A percentile compares a stretch with the other conserved stretches of the same genome.
These are phyloP conservation scores for Amphimedon queenslandica DNA, from an alignment of 37 sponge, comb jelly and placozoan genomes.

Conservation along the genomic window DNA sequence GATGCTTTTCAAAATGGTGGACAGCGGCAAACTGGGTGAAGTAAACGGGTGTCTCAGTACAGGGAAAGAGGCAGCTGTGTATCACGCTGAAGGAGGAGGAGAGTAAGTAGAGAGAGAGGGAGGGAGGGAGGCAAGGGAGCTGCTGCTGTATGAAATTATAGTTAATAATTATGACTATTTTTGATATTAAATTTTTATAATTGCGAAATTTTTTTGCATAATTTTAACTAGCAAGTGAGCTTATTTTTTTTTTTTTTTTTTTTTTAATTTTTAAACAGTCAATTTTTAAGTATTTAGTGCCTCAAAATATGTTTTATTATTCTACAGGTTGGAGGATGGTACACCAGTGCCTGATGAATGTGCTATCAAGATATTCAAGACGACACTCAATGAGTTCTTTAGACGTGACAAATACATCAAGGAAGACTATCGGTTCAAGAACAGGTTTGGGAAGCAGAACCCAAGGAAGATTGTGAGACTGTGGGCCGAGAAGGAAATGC, in stretches of 20 bases:
- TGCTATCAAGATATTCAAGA: constrained; percentile 96
- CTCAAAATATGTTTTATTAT: no score
- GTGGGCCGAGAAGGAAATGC: constrained; percentile 97
- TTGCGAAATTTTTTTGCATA: no score
- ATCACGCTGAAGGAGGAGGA: constrained; percentile 84
- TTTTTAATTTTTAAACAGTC: no score
- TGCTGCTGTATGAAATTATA: neutral
- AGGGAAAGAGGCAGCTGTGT: constrained; percentile 96
- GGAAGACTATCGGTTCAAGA: constrained; percentile 87
- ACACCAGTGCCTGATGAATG: constrained; percentile 72
- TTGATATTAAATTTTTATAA: no score
- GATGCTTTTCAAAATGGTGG: constrained; percentile 88
- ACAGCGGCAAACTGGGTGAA: constrained; percentile 68
- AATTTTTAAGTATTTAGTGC: no score
- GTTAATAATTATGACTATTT: no score
- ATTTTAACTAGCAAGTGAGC: no score
- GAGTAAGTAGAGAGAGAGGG: constrained; percentile 28
- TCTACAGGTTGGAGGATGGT: constrained; percentile 39
- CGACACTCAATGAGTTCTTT: constrained; percentile 96
- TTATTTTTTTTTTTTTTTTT: no score
- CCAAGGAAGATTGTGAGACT: constrained; percentile 70
- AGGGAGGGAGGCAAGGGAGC: neutral
- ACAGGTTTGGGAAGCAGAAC: constrained; percentile 67
- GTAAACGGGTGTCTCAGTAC: constrained; percentile 86
- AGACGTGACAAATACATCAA: constrained; percentile 88